phyloP scores from a whole-genome alignment of 1,140 invertebrate genomes.

The Dermatophagoides farinae region DNA sequence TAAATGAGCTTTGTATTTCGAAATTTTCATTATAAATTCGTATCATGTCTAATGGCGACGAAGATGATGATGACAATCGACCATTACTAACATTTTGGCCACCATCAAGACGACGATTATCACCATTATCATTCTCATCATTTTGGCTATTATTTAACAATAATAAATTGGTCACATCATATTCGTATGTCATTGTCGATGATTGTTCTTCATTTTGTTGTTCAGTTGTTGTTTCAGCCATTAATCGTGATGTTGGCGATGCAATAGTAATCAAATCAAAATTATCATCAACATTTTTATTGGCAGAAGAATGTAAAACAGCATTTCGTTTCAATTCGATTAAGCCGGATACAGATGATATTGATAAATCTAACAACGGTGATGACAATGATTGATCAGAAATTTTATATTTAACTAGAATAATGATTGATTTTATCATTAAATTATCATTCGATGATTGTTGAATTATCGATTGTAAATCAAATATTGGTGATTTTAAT shows the following conservation, averaged over 20 bases:
- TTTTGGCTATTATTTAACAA: neutral
- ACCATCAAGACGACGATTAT: no score
- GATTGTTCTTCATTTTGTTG: no score
- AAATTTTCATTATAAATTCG: constrained; percentile 1
- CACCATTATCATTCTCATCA: no score
- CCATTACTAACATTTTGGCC: no score
- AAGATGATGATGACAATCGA: no score
- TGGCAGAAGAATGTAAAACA: no score
- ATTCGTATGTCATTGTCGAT: neutral
- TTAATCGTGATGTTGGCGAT: neutral
- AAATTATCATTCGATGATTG: neutral
- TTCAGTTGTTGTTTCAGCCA: no score
- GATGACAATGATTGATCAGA: neutral
- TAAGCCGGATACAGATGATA: no score
- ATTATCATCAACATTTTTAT: no score
- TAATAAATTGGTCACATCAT: neutral
- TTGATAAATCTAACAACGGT: neutral
- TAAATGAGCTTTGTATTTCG: neutral
- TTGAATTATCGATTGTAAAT: neutral
- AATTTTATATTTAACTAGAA: neutral
- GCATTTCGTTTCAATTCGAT: no score
- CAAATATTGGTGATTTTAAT: neutral
- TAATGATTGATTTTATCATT: neutral
- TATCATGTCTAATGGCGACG: neutral
- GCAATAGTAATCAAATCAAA: no score